Evolutionary conservation across 2,888 invertebrate genomes (phyloP), one percentile per base, ranked within the genome.

Genomic region (Cloeon dipterum): DNA sequence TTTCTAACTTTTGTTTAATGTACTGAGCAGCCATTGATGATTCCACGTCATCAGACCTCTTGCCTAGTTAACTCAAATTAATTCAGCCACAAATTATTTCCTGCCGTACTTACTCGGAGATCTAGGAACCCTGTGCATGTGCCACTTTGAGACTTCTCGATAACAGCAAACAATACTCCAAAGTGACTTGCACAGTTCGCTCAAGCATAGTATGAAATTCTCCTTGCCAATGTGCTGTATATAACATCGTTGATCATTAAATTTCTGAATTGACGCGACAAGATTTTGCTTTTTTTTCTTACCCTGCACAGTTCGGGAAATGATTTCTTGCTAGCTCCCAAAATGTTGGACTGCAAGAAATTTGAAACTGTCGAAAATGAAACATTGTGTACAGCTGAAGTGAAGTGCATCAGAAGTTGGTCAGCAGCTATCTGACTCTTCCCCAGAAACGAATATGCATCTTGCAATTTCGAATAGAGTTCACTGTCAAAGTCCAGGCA

Each of bases 351-450:
- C 33, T 59, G 59, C 3, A 51, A 45, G 20, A 44, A 46, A 34
- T 54, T 52, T 10, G 49, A 40, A 20, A 47, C 43, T 26, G 56
- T 54, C 2, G 49, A 44, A 18, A 68, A 67, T 0, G 85, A 74
- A 0, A 74, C 70, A 42, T 76, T 78, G 45, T 83, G 91, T 13
- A 94, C 82, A 0, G 88, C 82, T 26, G 86, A 86, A 1, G 88
- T 81, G 49, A 86, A 91, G 53, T 93, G 89, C 70, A 94, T 89
- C 46, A 88, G 85, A 8, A 94, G 56, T 53, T 91, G 89, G 54
- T 94, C 93, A 71, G 91, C 81, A 0, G 89, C 86, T 3, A 78
- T 74, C 56, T 89, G 75, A 1, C 82, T 83, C 57, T 94, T 94
- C 1, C 88, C 89, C 3, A 96, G 57, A 17, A 93, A 61, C 26